phyloP scores from a whole-genome alignment of 2,888 invertebrate species.

The Atrina japonica region DNA sequence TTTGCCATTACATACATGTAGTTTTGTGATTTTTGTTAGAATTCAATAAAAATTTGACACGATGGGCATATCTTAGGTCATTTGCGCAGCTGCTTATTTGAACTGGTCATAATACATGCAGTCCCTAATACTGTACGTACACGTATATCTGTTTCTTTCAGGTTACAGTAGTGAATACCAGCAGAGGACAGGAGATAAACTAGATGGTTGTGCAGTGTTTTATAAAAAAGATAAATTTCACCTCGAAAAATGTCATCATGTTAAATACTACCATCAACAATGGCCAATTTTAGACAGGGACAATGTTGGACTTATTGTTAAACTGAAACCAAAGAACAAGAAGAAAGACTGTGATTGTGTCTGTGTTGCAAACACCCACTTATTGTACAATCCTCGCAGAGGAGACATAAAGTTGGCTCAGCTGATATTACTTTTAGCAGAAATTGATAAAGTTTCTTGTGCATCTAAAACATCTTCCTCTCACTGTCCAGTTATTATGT shows the following conservation, averaged over 20 bases:
- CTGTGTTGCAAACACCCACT: slow-evolving; percentile 95
- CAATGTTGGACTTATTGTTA: slow-evolving; percentile 92
- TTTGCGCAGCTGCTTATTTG: too few relatives aligned
- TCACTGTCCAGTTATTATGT: slow-evolving; percentile 88
- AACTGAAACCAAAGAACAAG: slow-evolving; percentile 83
- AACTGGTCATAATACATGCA: too few relatives aligned
- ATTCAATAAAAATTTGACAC: too few relatives aligned
- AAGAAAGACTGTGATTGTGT: slow-evolving; percentile 77
- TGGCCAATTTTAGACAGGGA: slow-evolving; percentile 88
- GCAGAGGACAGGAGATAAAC: slow-evolving; percentile 87
- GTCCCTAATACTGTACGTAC: too few relatives aligned
- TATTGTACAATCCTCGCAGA: slow-evolving; percentile 94
- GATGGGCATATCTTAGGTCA: too few relatives aligned
- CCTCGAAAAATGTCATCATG: slow-evolving; percentile 85
- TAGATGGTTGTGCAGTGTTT: slow-evolving; percentile 95
- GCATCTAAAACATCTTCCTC: slow-evolving; percentile 69
- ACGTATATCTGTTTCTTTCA: too few relatives aligned
- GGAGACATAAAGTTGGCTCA: slow-evolving; percentile 95
- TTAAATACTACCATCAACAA: slow-evolving; percentile 85
- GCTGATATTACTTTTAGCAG: slow-evolving; percentile 90
- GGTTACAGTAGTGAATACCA: slow-evolving; percentile 91
- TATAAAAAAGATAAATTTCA: slow-evolving; percentile 87
- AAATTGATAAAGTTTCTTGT: slow-evolving; percentile 91
- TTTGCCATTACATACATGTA: too few relatives aligned
- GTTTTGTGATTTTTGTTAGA: too few relatives aligned